Evolutionary conservation across 1,140 invertebrate species (phyloP), one percentile per base, ranked within the genome.

Genomic region (Trichonephila inaurata): DNA sequence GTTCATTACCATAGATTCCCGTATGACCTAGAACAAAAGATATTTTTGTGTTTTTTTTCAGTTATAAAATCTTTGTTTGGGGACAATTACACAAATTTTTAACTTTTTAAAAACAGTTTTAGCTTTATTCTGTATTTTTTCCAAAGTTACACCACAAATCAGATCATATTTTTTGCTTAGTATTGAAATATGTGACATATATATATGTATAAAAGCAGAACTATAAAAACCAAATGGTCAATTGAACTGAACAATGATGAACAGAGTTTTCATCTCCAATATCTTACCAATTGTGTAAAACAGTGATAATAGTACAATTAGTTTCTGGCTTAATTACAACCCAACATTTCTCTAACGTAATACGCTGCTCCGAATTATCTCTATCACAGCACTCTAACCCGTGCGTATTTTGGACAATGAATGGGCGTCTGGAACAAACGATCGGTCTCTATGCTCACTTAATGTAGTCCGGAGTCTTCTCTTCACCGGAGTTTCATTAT

Each of bases 401-500:
- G n/a, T 18, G 24, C 4, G 28, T n/a, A 24, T 60, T 33, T 33
- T 19, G 28, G 7, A 89, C 87, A 89, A 89, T 89, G 62, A 61
- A 66, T 69, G 33, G 21, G 33, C 5, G 21, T 89, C 24, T n/a
- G 7, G 2, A n/a, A 21, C 60, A 44, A 61, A 89, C 44, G 87
- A 89, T 24, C 28, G n/a, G 6, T 14, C 33, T 40, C 87, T 81
- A 14, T 51, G 12, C 19, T 44, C 64, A 28, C 33, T 60, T 81
- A 89, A 89, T 72, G 62, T 51, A 44, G 69, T 66, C 10, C 21
- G 28, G 18, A 2, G 44, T 21, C 44, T 60, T 58, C 77, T 81
- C 51, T 40, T 16, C 4, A 12, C n/a, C n/a, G 16, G 58, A 90
- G 89, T 90, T 90, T 90, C 69, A 90, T 90, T 90, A 90, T 90